These are phyloP conservation scores for Hippoglossus hippoglossus DNA, from an alignment of 2,797 vertebrate species.

Conservation along the genomic window DNA sequence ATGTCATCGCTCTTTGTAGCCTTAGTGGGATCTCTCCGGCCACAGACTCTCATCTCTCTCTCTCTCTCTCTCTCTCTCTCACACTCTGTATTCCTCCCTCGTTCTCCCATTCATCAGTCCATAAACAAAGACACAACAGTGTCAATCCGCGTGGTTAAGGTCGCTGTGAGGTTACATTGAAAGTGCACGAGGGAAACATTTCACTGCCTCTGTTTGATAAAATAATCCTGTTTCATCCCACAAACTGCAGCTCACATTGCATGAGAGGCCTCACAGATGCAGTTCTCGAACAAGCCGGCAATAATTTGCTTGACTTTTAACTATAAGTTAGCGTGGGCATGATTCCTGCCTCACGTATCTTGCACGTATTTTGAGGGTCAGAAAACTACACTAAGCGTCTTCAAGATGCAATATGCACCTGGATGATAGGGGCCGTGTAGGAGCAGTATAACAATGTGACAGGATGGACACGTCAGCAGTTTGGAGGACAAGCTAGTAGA, in stretches of 20 bases:
- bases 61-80: neutral
- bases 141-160: slow-evolving; percentile 41
- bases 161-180: slow-evolving; percentile 49
- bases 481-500: no score
- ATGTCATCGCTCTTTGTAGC: slow-evolving; percentile 77
- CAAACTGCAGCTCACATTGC: slow-evolving; percentile 19
- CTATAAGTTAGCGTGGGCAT: no score
- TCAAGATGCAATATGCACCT: no score
- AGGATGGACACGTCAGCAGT: no score
- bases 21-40: slow-evolving; percentile 62
- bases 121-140: slow-evolving; percentile 54
- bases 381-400: no score
- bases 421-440: no score
- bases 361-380: no score
- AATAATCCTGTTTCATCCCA: slow-evolving; percentile 36
- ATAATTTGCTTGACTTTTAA: neutral
- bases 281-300: neutral
- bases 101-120: slow-evolving; percentile 37
- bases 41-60: slow-evolving; percentile 13
- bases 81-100: neutral
- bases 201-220: slow-evolving; percentile 38
- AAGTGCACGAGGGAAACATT: slow-evolving; percentile 38
- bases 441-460: no score
- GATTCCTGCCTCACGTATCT: no score
- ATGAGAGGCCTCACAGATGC: slow-evolving; percentile 5